A percentile compares a stretch with the other conserved stretches of the same genome.
Evolutionary conservation across 92 coral and sea anemone species (phyloP).

Genomic region (Siderastrea siderea): DNA sequence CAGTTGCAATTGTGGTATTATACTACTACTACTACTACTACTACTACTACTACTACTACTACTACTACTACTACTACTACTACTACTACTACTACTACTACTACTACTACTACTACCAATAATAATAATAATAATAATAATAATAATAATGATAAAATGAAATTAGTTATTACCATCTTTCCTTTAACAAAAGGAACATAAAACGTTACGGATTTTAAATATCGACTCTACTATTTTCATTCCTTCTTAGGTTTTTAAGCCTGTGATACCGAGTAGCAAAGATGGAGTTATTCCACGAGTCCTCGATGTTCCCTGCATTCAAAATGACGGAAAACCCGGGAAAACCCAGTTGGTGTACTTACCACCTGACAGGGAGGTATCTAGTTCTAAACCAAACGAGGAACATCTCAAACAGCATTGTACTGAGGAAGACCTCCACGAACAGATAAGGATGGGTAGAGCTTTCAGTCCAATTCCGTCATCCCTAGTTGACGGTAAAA

Average conservation of each 20-base stretch:
- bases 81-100: no score
- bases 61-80: no score
- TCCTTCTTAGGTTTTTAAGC: conserved; percentile 10
- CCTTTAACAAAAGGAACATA: no score
- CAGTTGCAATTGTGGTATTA: no score
- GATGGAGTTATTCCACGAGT: conserved; percentile 3
- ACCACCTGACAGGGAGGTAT: background rate
- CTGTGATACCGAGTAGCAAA: background rate
- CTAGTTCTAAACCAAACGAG: background rate
- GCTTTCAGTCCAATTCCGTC: background rate
- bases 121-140: no score
- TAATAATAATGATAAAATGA: no score
- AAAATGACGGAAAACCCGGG: background rate
- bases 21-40: no score
- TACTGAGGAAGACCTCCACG: background rate
- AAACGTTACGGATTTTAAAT: background rate
- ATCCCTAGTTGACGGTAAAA: background rate
- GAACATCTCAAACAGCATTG: background rate
- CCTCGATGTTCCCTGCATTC: background rate
- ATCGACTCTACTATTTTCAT: background rate
- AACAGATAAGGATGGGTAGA: background rate
- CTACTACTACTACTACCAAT: no score
- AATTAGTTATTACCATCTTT: no score
- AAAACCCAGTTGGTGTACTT: conserved; percentile 7
- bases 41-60: no score